Conservation (phyloP, 1,140 invertebrate genomes). For the Drosophila azteca region DNA sequence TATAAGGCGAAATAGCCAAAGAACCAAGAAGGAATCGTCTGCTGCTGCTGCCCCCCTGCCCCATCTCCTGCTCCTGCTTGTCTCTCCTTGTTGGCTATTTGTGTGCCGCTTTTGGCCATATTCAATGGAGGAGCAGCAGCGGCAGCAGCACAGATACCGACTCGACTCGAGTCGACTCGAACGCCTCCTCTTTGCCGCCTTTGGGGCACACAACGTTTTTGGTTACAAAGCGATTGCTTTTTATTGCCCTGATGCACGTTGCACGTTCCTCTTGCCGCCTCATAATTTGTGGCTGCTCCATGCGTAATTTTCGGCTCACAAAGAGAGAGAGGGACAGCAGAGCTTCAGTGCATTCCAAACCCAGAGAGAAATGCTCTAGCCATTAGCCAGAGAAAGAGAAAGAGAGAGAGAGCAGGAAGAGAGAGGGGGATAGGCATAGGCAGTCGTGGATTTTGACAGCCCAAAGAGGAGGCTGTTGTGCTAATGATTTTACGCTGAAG, state of each 20-base stretch:
- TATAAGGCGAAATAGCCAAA: constrained; percentile 76
- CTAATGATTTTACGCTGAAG: constrained; percentile 59
- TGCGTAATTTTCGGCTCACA: constrained; percentile 66
- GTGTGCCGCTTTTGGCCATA: constrained; percentile 69
- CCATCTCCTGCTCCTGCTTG: not conserved
- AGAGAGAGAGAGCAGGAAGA: constrained; percentile 2
- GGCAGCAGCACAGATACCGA: constrained; percentile 31
- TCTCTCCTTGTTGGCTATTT: constrained; percentile 20
- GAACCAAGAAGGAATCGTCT: constrained; percentile 29
- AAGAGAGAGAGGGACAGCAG: not conserved
- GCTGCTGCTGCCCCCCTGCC: not conserved
- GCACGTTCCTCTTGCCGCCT: constrained; percentile 7
- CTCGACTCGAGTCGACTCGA: constrained; percentile 5
- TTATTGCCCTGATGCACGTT: constrained; percentile 60
- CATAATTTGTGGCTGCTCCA: constrained; percentile 68
- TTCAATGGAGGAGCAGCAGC: constrained; percentile 18
- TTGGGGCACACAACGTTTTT: constrained; percentile 52
- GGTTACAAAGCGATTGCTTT: constrained; percentile 68
- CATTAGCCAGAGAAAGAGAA: constrained; percentile 13
- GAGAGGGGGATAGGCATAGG: constrained; percentile 10
- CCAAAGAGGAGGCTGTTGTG: not conserved
- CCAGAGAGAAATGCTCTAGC: constrained; percentile 20
- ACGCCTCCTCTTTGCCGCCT: constrained; percentile 24
- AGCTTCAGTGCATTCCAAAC: constrained; percentile 6
- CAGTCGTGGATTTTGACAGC: constrained; percentile 60